Conservation (phyloP, 2,113 vertebrate species). For the Felis catus region DNA sequence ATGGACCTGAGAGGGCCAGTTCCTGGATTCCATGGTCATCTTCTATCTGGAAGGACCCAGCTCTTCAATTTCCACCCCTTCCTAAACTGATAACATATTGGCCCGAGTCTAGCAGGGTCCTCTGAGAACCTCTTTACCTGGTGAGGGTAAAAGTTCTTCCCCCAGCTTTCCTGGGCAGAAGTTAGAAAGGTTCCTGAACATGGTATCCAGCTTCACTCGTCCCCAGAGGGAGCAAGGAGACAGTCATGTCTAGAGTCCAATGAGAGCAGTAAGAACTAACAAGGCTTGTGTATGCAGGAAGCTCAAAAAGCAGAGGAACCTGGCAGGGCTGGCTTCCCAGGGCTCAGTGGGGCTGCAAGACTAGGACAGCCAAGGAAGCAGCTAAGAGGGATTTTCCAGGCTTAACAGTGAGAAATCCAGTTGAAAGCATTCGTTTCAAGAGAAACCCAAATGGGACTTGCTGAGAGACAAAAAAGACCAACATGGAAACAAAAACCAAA, state of each 20-base stretch:
- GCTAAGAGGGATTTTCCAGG: slow-evolving; percentile 33
- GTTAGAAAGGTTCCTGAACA: not conserved
- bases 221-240: not conserved
- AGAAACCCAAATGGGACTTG: slow-evolving; percentile 14
- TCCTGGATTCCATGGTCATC: not conserved
- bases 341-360: not conserved
- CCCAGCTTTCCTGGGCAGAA: not conserved
- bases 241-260: rapidly evolving
- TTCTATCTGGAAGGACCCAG: not conserved
- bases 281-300: not conserved
- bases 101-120: too few species aligned
- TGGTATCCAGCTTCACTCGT: not conserved
- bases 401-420: slow-evolving; percentile 35
- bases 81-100: not conserved
- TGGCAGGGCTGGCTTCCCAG: not conserved
- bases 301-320: not conserved
- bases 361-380: not conserved
- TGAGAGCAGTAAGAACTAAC: not conserved
- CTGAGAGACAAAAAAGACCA: slow-evolving; percentile 53
- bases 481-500: slow-evolving; percentile 29
- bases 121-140: not conserved
- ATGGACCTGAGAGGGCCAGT: rapidly evolving
- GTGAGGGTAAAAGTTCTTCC: not conserved
- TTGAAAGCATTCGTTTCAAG: slow-evolving; percentile 71
- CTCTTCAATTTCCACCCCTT: not conserved